Percentiles rank a stretch among this genome's conserved stretches.
Evolutionary conservation across 1,140 invertebrate species (phyloP).

Genomic region (Zophobas atratus): DNA sequence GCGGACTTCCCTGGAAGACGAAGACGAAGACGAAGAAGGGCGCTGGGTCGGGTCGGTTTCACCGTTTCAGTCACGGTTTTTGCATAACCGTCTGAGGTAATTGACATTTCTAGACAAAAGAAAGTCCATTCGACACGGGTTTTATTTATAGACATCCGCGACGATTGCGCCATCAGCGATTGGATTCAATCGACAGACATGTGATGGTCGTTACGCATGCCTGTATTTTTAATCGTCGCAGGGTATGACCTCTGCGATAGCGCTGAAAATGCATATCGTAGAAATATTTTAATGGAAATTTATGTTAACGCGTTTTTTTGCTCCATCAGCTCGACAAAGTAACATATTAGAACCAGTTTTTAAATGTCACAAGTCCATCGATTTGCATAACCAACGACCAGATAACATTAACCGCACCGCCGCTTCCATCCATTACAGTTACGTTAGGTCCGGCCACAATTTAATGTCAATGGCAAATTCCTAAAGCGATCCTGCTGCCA

Average conservation of each 20-base stretch:
- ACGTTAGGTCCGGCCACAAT: conserved; percentile 35
- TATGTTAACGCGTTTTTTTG: conserved; percentile 34
- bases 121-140: conserved; percentile 36
- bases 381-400: conserved; percentile 31
- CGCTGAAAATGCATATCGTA: conserved; percentile 4
- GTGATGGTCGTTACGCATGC: conserved; percentile 20
- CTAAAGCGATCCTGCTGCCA: not conserved
- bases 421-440: conserved; percentile 33
- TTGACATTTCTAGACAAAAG: conserved; percentile 37
- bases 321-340: not conserved
- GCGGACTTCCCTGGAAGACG: conserved; percentile 9
- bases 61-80: conserved; percentile 29
- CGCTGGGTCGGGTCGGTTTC: not conserved
- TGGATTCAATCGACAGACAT: conserved; percentile 5
- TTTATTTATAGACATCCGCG: conserved; percentile 40
- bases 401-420: conserved; percentile 33
- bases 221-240: conserved; percentile 12
- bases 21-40: not conserved
- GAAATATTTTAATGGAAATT: conserved; percentile 7
- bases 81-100: conserved; percentile 33
- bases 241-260: conserved; percentile 35
- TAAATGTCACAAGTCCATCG: conserved; percentile 37
- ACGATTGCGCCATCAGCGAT: conserved; percentile 24
- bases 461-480: conserved; percentile 41
- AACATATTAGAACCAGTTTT: conserved; percentile 34